A percentile compares a stretch with the other conserved stretches of the same genome.
Conservation (phyloP, 2,113 vertebrate genomes). For the Camelus dromedarius region DNA sequence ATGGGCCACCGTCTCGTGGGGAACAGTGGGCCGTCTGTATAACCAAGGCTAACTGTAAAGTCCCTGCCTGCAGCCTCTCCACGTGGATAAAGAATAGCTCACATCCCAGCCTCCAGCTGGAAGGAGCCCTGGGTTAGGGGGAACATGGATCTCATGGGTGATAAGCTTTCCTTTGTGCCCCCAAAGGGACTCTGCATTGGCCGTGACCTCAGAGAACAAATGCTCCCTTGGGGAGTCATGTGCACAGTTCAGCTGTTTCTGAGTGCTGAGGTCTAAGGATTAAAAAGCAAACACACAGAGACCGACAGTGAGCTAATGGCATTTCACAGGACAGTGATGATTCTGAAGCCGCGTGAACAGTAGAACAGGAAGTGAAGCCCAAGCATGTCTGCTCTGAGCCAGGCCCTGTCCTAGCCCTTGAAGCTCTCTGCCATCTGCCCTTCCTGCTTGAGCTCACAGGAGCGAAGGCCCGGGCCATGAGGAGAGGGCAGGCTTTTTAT, state of each 20-base stretch:
- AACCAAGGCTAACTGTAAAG: neutral
- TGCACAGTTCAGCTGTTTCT: neutral
- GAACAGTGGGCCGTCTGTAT: fast-evolving
- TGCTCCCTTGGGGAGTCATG: neutral
- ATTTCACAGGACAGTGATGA: neutral
- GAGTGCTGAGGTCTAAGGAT: neutral
- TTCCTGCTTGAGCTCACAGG: neutral
- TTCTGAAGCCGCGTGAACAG: fast-evolving
- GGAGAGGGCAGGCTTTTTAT: neutral
- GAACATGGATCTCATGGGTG: neutral
- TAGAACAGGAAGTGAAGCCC: neutral
- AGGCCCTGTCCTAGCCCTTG: neutral
- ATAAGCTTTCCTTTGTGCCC: neutral
- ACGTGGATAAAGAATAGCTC: neutral
- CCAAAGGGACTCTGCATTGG: neutral
- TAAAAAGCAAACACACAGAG: neutral
- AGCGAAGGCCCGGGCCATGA: neutral
- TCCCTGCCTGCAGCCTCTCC: neutral
- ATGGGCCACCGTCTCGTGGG: fast-evolving
- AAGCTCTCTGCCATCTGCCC: neutral
- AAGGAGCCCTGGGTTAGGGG: neutral
- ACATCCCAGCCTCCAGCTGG: neutral
- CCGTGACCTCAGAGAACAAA: neutral
- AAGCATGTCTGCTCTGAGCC: neutral
- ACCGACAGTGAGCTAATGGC: neutral